Conservation (phyloP, 1,140 invertebrate species). For the Lutraria rhynchaena region DNA sequence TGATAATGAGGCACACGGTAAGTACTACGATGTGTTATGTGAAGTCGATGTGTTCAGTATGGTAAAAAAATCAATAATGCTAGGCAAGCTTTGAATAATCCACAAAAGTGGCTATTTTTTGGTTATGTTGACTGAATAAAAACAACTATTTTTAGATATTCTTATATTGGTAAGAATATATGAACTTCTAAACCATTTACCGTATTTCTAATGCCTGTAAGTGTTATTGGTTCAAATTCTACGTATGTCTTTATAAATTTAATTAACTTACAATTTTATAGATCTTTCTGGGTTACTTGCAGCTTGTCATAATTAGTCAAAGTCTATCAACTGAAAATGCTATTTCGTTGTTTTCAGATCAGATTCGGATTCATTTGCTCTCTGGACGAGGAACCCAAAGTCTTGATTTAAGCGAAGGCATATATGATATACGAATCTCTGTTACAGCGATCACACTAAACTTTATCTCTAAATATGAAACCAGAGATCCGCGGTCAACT, state of each 20-base stretch:
- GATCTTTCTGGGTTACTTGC: no score
- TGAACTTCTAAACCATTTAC: no score
- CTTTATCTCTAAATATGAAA: not conserved
- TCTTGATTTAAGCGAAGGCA: not conserved
- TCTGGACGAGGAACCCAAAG: not conserved
- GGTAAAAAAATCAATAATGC: not conserved
- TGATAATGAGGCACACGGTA: constrained; percentile 6
- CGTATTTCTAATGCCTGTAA: no score
- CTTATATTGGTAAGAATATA: no score
- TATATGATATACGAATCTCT: constrained; percentile 10
- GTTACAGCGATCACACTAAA: constrained; percentile 5
- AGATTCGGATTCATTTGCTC: constrained; percentile 10
- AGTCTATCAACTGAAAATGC: no score
- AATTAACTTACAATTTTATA: no score
- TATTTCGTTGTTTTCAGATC: no score
- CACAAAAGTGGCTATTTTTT: not conserved
- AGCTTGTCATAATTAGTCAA: no score
- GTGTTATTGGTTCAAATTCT: no score
- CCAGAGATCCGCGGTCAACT: constrained; percentile 20
- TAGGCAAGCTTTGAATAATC: not conserved
- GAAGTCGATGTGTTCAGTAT: not conserved
- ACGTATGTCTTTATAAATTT: no score
- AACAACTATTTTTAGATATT: no score
- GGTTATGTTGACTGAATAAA: not conserved
- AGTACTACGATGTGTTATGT: not conserved